Evolutionary conservation across 64 coral and sea anemone species (phyloP).

Genomic region (Montipora sp.): DNA sequence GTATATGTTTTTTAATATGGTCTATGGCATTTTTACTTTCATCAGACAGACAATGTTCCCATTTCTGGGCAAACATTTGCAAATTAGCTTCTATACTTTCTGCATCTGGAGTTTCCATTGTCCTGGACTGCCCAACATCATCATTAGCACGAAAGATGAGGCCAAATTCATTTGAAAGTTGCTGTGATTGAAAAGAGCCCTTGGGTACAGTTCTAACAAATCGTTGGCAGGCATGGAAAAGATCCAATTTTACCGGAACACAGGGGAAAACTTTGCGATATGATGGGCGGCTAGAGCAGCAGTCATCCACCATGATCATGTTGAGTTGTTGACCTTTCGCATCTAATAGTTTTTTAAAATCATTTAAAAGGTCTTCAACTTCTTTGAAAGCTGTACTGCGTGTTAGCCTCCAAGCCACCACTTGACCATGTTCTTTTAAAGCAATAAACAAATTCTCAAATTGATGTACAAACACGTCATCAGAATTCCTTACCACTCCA

Average conservation of each 20-base stretch:
- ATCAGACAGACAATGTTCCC: too few relatives aligned
- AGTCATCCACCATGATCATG: slow-evolving; percentile 59
- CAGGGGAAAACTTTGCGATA: not conserved
- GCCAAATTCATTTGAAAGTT: too few relatives aligned
- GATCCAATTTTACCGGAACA: slow-evolving; percentile 21
- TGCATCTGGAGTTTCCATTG: too few relatives aligned
- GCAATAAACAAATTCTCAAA: slow-evolving; percentile 75
- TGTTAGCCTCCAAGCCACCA: slow-evolving; percentile 54
- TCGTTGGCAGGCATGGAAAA: slow-evolving; percentile 59
- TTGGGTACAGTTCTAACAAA: not conserved
- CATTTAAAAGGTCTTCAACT: slow-evolving; percentile 49
- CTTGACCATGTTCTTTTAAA: slow-evolving; percentile 60
- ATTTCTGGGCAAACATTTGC: too few relatives aligned
- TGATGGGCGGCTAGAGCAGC: not conserved
- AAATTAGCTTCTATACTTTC: too few relatives aligned
- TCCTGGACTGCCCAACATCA: too few relatives aligned
- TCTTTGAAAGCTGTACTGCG: slow-evolving; percentile 49
- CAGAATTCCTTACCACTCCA: slow-evolving; percentile 37
- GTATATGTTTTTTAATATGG: too few relatives aligned
- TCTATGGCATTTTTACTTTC: too few relatives aligned
- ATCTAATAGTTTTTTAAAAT: slow-evolving; percentile 46
- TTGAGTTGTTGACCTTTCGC: not conserved
- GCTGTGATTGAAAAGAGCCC: too few relatives aligned
- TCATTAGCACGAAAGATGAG: too few relatives aligned
- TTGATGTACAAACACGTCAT: slow-evolving; percentile 41